phyloP scores from a whole-genome alignment of 2,888 invertebrate species.

The Cheiracanthium punctorium region DNA sequence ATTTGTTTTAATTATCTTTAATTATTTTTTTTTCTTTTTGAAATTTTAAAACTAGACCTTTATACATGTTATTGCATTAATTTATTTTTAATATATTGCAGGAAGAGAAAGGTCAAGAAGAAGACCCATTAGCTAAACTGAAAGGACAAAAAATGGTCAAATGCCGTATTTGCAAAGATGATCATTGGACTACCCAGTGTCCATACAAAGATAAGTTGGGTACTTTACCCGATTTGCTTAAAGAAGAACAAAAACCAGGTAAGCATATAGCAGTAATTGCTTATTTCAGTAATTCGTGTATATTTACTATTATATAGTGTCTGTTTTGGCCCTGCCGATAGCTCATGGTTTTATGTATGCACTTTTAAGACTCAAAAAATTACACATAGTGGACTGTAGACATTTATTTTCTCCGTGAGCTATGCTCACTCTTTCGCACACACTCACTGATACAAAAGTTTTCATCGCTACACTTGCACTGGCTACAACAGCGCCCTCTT shows the following conservation, averaged over 20 bases:
- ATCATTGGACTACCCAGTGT: slow-evolving; percentile 99
- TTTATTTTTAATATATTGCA: not conserved
- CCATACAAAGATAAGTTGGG: slow-evolving; percentile 90
- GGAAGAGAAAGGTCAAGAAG: slow-evolving; percentile 85
- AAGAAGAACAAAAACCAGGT: slow-evolving; percentile 70
- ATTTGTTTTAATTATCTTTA: not conserved
- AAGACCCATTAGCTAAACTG: slow-evolving; percentile 88
- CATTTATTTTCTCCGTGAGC: no score
- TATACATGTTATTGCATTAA: not conserved
- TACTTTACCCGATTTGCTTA: slow-evolving; percentile 69
- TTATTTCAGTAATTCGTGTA: not conserved
- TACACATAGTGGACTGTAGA: no score
- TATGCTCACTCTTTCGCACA: no score
- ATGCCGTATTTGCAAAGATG: slow-evolving; percentile 93
- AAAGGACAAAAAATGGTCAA: slow-evolving; percentile 85
- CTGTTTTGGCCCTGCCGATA: no score
- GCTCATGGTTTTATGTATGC: no score
- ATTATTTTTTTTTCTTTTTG: not conserved
- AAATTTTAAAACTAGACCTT: not conserved
- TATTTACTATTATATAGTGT: not conserved
- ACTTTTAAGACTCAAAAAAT: not conserved
- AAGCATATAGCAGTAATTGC: no score
- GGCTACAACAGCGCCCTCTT: no score
- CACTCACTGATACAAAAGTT: no score
- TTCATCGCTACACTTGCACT: no score